phyloP scores from a whole-genome alignment of 2,113 vertebrate species.

The Strigops habroptila region DNA sequence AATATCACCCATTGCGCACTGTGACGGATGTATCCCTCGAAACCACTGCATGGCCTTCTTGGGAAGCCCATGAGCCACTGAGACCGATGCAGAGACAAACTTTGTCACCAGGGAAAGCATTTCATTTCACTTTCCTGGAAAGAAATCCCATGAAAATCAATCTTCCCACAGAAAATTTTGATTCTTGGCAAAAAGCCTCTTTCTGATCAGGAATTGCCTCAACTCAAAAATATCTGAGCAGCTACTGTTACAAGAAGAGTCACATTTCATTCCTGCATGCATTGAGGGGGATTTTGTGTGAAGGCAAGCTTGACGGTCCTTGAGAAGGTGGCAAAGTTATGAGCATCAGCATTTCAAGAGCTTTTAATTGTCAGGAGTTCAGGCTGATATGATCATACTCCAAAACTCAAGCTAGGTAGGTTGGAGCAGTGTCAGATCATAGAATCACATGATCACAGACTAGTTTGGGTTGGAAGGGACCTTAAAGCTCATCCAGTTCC shows the following conservation, averaged over 20 bases:
- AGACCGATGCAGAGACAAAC: conserved; percentile 15
- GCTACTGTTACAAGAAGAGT: neutral
- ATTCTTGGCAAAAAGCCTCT: neutral
- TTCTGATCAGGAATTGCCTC: neutral
- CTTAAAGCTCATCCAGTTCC: neutral
- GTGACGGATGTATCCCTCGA: neutral
- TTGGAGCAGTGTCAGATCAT: neutral
- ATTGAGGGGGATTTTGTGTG: neutral
- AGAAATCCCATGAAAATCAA: conserved; percentile 49
- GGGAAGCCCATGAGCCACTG: neutral
- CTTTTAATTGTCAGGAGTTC: neutral
- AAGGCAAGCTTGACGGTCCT: neutral
- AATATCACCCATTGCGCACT: neutral
- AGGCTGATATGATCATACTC: neutral
- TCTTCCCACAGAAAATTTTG: conserved; percentile 22
- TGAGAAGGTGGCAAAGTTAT: neutral
- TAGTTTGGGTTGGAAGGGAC: neutral
- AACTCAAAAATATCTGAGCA: neutral
- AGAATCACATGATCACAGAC: neutral
- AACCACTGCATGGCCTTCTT: neutral
- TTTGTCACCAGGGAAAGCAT: neutral
- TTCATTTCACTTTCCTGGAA: conserved; percentile 25
- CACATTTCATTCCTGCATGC: neutral
- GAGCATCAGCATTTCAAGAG: neutral
- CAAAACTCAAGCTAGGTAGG: neutral